These are phyloP conservation scores for Ceratoteleas bidentatus DNA, from an alignment of 1,140 invertebrate species.

Conservation along the genomic window DNA sequence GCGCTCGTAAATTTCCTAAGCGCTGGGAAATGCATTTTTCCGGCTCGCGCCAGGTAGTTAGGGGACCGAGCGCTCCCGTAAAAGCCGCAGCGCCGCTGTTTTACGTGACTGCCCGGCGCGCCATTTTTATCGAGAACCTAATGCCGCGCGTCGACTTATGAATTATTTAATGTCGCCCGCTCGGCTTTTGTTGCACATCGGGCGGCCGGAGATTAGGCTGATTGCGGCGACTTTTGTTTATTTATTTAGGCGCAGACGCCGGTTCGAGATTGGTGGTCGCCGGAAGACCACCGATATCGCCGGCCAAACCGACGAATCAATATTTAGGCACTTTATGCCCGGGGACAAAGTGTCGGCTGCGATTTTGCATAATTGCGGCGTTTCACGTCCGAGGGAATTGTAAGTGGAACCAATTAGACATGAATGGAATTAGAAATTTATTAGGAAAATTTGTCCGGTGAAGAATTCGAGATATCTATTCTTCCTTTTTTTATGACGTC, in stretches of 20 bases:
- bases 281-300: not conserved
- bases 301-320: not conserved
- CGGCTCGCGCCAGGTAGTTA: conserved; percentile 67
- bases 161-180: conserved; percentile 44
- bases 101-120: conserved; percentile 30
- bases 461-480: not conserved
- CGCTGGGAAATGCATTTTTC: conserved; percentile 75
- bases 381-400: not conserved
- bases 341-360: not conserved
- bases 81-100: conserved; percentile 33
- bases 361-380: no score
- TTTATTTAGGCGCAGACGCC: conserved; percentile 6
- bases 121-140: conserved; percentile 37
- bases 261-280: not conserved
- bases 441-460: not conserved
- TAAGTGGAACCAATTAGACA: not conserved
- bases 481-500: not conserved
- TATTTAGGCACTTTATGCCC: not conserved
- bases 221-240: conserved; percentile 27
- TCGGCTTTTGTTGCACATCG: conserved; percentile 13
- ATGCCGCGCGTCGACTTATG: conserved; percentile 35
- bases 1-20: conserved; percentile 72
- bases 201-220: conserved; percentile 13
- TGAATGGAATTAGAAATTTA: not conserved
- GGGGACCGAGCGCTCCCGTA: conserved; percentile 37